Base-by-base conservation (phyloP, 2,888 invertebrate species). In the Caenorhabditis sinica region DNA sequence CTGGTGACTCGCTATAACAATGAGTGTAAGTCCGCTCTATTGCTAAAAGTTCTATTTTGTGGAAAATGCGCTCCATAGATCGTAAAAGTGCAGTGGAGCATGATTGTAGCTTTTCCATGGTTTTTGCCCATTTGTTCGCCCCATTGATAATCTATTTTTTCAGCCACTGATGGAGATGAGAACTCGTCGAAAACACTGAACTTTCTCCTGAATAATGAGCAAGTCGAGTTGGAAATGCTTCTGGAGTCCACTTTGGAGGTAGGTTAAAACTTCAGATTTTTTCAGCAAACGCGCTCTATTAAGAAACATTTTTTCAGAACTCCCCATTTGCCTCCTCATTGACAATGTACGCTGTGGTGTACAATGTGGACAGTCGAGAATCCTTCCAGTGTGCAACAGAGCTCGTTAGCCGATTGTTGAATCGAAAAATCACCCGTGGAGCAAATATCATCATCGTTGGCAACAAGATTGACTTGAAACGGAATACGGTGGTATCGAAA, bases 391-490 rank as follows among this genome's bases (percentile, higher is more conserved):
- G 79, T 15, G 92, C 91, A 6, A 87, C 90, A 2, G 86, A 89
- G 43, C 75, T 90, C 11, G 72, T 91, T 25, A 87, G 82, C 53
- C 85, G 91, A 28, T 60, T 81, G 33, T 60, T 77, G 13, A 56
- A 72, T 61, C 82, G 79, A 43, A 76, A 76, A 45, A 83, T 79
- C 11, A 71, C 68, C 15, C 40, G 23, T 1, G 76, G 58, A 25
- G 23, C 84, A 6, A 86, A 85, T 36, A 74, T 88, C 3, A 82
- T 92, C 43, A 81, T 92, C 20, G 87, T 92, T 20, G 92, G 88
- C n/a, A 92, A 92, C 71, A 92, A 92, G 74, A 77, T 90, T n/a
- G 92, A 92, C 66, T 76, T 92, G 72, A 91, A 92, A 66, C 58
- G 92, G 73, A 90, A 90, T 61, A 87, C 91, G 77, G 87, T 89